Base-by-base conservation (phyloP, 2,888 invertebrate genomes). In the Athalia circularis region DNA sequence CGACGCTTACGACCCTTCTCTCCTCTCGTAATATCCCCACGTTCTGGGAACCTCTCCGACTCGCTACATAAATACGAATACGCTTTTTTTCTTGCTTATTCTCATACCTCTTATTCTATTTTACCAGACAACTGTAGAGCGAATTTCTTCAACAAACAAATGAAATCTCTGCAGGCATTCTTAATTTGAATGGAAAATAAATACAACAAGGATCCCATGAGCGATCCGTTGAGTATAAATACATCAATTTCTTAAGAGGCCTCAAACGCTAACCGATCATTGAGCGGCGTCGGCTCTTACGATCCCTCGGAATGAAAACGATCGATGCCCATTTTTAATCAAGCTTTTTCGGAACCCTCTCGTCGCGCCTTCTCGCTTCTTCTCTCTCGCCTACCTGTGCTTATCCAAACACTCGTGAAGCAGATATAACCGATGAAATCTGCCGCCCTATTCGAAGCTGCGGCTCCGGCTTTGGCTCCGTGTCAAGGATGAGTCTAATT, bases 11-110 rank as follows among this genome's bases (percentile, higher is more conserved):
- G 59, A 57, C 47, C 72, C 72, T 68, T 68, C 13, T 47, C 68
- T 54, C 43, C 68, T 6, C n/a, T 61, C n/a, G 29, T n/a, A 6
- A 13, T 54, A 77, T 68, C 79, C 80, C 78, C 78, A 78, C 79
- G 79, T 78, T 79, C 80, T 80, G 77, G 65, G 72, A 79, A 79
- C 79, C 76, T 78, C 79, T 62, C 72, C 79, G 76, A 78, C 72
- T 78, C 77, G 59, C 15, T 7, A 43, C 72, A 54, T 9, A 72
- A 29, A 72, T n/a, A 15, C 3, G 47, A 11, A 45, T 11, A 9
- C 59, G 57, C 29, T 74, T 8, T 45, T 29, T 11, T n/a, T 11
- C 68, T 67, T 74, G 79, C 77, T 13, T 59, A 61, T 47, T 62
- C 64, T 47, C 57, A 5, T 67, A 29, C 29, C 29, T 29, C 29